Evolutionary conservation across 1,140 invertebrate genomes (phyloP).

Genomic region (Diprion similis): DNA sequence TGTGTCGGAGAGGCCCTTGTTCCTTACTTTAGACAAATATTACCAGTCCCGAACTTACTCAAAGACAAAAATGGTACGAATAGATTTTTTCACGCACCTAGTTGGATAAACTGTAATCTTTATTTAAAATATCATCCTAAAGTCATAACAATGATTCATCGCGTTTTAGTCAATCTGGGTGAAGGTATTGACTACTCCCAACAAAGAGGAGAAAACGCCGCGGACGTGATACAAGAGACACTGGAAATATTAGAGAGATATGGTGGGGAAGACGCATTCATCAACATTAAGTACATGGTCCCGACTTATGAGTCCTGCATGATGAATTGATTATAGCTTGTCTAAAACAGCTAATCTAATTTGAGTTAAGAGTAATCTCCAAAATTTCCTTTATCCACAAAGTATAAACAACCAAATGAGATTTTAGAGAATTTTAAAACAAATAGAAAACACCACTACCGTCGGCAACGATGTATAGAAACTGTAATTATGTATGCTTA

Average conservation of each 20-base stretch:
- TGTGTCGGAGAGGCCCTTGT: conserved; percentile 87
- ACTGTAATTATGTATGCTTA: too few relatives aligned
- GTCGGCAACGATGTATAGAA: too few relatives aligned
- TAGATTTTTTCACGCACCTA: not conserved
- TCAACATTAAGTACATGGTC: conserved; percentile 97
- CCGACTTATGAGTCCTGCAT: conserved; percentile 96
- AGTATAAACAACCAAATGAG: too few relatives aligned
- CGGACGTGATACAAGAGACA: conserved; percentile 91
- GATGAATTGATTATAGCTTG: conserved; percentile 65
- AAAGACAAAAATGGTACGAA: conserved; percentile 83
- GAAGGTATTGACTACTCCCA: conserved; percentile 71
- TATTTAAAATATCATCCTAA: too few relatives aligned
- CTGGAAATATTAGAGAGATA: conserved; percentile 87
- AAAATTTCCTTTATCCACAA: too few relatives aligned
- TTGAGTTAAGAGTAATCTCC: too few relatives aligned
- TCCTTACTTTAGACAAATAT: conserved; percentile 91
- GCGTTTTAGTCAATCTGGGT: conserved; percentile 65
- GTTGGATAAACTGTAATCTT: too few relatives aligned
- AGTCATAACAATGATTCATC: conserved; percentile 20
- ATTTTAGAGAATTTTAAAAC: too few relatives aligned
- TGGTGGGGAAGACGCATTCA: conserved; percentile 93
- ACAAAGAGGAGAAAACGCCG: conserved; percentile 82
- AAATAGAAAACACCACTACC: too few relatives aligned
- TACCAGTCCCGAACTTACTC: conserved; percentile 89
- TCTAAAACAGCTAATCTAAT: too few relatives aligned